These are phyloP conservation scores for Ceramica pisi DNA, from an alignment of 2,888 invertebrate species.

Conservation along the genomic window DNA sequence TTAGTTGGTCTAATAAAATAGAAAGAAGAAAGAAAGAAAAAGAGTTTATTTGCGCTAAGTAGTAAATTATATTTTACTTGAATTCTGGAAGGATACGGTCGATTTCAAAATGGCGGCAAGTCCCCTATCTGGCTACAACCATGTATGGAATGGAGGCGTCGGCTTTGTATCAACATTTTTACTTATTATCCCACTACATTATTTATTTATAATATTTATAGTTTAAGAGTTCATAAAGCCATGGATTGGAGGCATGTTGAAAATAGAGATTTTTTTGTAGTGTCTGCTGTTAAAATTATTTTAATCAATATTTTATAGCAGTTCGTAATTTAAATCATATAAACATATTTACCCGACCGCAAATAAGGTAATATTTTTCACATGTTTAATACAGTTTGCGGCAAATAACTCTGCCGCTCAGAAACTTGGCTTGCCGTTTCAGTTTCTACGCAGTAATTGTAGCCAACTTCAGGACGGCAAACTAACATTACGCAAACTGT, in stretches of 20 bases:
- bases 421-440: background rate
- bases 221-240: slow-evolving; percentile 22
- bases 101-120: background rate
- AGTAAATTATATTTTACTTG: no score
- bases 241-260: slow-evolving; percentile 11
- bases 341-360: no score
- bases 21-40: no score
- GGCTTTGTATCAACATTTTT: slow-evolving; percentile 67
- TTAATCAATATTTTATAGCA: background rate
- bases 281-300: background rate
- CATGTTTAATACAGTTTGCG: background rate
- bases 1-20: no score
- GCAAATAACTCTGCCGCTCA: background rate
- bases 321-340: no score
- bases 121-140: slow-evolving; percentile 32
- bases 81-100: background rate
- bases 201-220: slow-evolving; percentile 62
- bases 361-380: no score
- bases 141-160: slow-evolving; percentile 62
- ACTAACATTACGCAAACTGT: background rate
- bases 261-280: background rate
- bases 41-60: no score
- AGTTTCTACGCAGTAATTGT: no score
- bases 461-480: background rate
- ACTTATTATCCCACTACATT: slow-evolving; percentile 70